Evolutionary conservation across 2,888 invertebrate genomes (phyloP), one percentile per base, ranked within the genome.

Genomic region (Troides oblongomaculatus): DNA sequence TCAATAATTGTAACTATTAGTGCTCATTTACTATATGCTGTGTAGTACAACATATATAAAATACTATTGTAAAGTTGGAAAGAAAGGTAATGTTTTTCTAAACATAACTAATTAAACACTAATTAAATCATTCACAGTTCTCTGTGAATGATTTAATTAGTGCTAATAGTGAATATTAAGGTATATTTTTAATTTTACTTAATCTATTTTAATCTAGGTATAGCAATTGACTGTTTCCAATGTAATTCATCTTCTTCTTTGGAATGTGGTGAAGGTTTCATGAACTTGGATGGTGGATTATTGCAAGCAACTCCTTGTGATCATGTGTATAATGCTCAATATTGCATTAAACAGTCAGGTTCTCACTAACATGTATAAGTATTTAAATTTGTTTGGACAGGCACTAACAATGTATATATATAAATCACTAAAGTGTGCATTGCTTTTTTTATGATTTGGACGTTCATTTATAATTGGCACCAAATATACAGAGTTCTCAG

Each of bases 341-440:
- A 95, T 91, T 98, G 98, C 92, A 93, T 98, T 78, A 98, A 98
- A 93, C 94, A 95, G 64, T 95, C 95, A 78, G 96, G 94, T 88
- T 79, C 75, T 74, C 75, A 78, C 71, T 77, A 79, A 78, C 69
- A 72, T 57, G 10, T 21, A 57, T 57, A 58, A 23, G 7, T 58
- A 23, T 12, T n/a, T 2, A 58, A 58, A 58, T 53, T n/a, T 53
- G 18, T 53, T 53, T n/a, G 5, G n/a, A 53, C 53, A 53, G 2
- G 53, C 53, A 53, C 53, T 53, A 18, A n/a, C 53, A n/a, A 36
- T 39, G 10, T 39, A 39, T 39, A 7, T 39, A 10, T 50, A 50
- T 50, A 17, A 50, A 50, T 50, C 17, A 17, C 50, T 8, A 46
- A 46, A 46, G 14, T 46, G 46, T 46, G 2, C 30, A 30, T 30